These are phyloP conservation scores for Fukomys damarensis DNA, from an alignment of 2,113 vertebrate species.

Conservation along the genomic window DNA sequence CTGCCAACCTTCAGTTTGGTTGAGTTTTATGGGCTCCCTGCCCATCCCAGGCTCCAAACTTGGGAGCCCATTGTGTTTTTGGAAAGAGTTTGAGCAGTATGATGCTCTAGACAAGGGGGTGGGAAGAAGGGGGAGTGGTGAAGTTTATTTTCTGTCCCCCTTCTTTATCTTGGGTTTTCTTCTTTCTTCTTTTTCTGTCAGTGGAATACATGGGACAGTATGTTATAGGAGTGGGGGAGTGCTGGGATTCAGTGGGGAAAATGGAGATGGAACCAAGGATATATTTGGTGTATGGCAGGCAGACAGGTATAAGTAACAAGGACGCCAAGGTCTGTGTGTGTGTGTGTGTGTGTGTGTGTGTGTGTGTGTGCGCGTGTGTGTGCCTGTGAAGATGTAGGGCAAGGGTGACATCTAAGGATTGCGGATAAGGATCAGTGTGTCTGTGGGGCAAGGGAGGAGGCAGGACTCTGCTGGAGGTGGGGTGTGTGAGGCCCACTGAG, in stretches of 20 bases:
- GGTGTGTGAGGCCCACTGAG: conserved; percentile 70
- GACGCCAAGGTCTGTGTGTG: not conserved
- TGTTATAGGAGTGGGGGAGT: not conserved
- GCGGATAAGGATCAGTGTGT: not conserved
- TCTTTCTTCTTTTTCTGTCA: conserved; percentile 72
- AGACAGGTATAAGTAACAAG: not conserved
- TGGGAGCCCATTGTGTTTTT: conserved; percentile 66
- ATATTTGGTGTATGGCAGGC: not conserved
- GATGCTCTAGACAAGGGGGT: conserved; percentile 38
- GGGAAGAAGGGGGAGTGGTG: not conserved
- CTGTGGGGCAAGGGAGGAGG: conserved; percentile 51
- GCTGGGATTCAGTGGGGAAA: conserved; percentile 18
- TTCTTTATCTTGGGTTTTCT: conserved; percentile 67
- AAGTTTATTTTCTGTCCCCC: conserved; percentile 56
- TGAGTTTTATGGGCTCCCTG: conserved; percentile 74
- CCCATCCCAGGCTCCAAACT: conserved; percentile 67
- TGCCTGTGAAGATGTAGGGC: not conserved
- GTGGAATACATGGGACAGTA: conserved; percentile 48
- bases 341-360: not conserved
- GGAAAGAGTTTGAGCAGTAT: conserved; percentile 64
- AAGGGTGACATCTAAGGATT: not conserved
- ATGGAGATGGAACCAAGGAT: not conserved
- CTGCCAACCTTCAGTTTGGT: conserved; percentile 76
- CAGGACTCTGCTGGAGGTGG: conserved; percentile 75
- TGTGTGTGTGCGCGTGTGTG: not conserved